Base-by-base conservation (phyloP, 2,888 invertebrate species). In the Neoascia interrupta region DNA sequence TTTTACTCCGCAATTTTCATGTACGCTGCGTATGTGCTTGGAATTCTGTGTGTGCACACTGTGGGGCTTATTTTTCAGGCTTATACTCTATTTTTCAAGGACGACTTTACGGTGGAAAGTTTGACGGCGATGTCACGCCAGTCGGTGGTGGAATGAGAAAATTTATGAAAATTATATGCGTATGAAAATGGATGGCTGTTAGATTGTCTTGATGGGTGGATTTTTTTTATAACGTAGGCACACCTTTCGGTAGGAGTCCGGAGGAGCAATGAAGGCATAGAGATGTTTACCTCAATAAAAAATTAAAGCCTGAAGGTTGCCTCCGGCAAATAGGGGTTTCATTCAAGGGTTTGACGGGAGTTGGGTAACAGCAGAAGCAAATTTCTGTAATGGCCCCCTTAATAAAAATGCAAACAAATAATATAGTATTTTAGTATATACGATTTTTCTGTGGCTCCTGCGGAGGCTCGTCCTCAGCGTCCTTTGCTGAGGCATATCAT, bases 81-180 rank as follows among this genome's bases (percentile, higher is more conserved):
- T 6, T 31, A 45, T 41, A 58, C 63, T 76, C 58, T 64, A 53
- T 64, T 64, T n/a, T 51, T 72, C 76, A 76, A 72, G 76, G 72
- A 72, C 76, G 47, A 76, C 43, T 47, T 39, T 26, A 26, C 5
- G 26, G 26, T 26, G 8, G 36, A 5, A 34, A 21, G 41, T 53
- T 69, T 34, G 31, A 41, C 16, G 19, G 31, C 41, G 21, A 23
- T 37, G 43, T 39, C 6, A 49, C 5, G 13, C 18, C 1, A 10
- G 51, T 21, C 6, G 34, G n/a, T 19, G 11, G 18, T n/a, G 5
- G 34, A 8, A 23, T 19, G 63, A n/a, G n/a, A 39, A 64, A 66
- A 72, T 76, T 72, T 72, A 76, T 76, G 72, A 70, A 76, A 72
- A 76, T 64, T 72, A 43, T 66, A 76, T 76, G 76, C 76, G 76